Conservation (phyloP, 2,888 invertebrate genomes). For the Drosophila gaucha region DNA sequence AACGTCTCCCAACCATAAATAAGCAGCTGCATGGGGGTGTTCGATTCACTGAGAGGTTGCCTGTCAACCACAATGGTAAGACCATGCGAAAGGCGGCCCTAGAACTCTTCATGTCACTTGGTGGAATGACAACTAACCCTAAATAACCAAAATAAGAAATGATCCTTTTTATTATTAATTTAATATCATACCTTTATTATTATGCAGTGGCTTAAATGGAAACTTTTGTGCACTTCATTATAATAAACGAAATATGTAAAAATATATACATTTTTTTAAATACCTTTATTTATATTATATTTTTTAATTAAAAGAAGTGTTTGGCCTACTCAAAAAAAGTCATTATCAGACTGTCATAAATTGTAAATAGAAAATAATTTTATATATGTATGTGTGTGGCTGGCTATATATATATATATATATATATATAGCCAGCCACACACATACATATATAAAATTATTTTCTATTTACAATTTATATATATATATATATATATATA, state of each 20-base stretch:
- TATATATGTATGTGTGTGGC: too few relatives aligned
- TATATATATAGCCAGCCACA: too few relatives aligned
- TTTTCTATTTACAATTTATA: too few relatives aligned
- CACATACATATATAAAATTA: too few relatives aligned
- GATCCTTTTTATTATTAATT: background rate
- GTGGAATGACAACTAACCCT: background rate
- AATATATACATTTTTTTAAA: constrained; percentile 45
- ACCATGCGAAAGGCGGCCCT: constrained; percentile 53
- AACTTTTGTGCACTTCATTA: background rate
- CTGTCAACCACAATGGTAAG: constrained; percentile 74
- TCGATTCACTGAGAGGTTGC: constrained; percentile 67
- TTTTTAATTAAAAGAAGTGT: too few relatives aligned
- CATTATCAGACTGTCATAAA: too few relatives aligned
- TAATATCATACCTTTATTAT: background rate
- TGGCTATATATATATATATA: too few relatives aligned
- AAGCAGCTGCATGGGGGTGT: constrained; percentile 74
- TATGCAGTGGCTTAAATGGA: background rate
- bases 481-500: too few relatives aligned
- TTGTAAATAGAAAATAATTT: too few relatives aligned
- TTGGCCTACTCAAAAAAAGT: too few relatives aligned
- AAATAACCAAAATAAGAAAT: background rate
- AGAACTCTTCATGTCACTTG: constrained; percentile 45
- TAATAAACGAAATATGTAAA: background rate
- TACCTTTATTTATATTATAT: too few relatives aligned
- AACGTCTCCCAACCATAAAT: constrained; percentile 34